phyloP scores from a whole-genome alignment of 2,888 invertebrate species.

The Panzeria rudis region DNA sequence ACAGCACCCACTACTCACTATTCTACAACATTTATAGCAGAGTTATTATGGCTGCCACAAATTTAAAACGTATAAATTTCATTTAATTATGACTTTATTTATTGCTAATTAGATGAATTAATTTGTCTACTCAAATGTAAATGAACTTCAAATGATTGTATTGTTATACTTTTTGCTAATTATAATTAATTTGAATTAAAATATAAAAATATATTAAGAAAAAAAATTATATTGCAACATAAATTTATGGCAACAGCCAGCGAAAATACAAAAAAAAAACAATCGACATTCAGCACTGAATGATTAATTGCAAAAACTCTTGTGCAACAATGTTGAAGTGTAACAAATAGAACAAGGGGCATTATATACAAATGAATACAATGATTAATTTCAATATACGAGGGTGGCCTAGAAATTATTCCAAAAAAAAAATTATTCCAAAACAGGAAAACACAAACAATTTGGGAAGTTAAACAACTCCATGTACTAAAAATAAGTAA shows the following conservation, averaged over 20 bases:
- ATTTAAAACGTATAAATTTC: constrained; percentile 36
- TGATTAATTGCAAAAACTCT: constrained; percentile 46
- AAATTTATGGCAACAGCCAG: constrained; percentile 50
- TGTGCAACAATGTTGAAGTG: constrained; percentile 1
- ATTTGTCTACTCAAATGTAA: constrained; percentile 65
- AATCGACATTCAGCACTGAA: background rate
- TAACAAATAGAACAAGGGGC: background rate
- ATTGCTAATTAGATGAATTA: constrained; percentile 56
- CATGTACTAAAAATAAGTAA: too few relatives aligned
- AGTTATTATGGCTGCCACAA: constrained; percentile 1
- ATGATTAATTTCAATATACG: background rate
- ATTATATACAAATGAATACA: constrained; percentile 3
- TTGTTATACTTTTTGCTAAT: constrained; percentile 45
- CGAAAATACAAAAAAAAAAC: background rate
- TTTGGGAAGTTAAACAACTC: too few relatives aligned
- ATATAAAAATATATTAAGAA: constrained; percentile 1
- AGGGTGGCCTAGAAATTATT: background rate
- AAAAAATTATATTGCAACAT: constrained; percentile 19
- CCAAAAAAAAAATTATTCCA: background rate
- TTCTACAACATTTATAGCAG: background rate
- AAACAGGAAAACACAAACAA: background rate
- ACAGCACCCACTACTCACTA: background rate
- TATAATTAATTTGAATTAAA: constrained; percentile 67
- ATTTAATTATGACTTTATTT: constrained; percentile 60
- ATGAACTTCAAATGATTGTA: constrained; percentile 52